These are phyloP conservation scores for Pyrochroa serraticornis DNA, from an alignment of 2,888 invertebrate species.

Conservation along the genomic window DNA sequence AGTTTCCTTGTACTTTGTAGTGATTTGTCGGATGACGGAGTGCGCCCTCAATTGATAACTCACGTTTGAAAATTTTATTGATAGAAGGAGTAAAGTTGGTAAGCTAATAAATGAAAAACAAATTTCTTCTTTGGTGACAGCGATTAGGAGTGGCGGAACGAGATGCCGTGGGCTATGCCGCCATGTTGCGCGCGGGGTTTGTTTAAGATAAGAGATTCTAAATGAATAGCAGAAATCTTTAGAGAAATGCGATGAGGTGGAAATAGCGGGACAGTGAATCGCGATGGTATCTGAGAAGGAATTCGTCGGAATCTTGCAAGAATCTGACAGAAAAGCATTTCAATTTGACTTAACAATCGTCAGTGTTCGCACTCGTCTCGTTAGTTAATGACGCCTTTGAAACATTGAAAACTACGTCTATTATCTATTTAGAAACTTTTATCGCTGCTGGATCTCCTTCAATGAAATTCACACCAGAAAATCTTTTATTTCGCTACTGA, in stretches of 20 bases:
- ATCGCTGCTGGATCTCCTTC: constrained; percentile 3
- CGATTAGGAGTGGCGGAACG: constrained; percentile 32
- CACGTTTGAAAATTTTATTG: background rate
- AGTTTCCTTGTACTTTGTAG: too few species aligned
- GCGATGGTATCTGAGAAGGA: constrained; percentile 43
- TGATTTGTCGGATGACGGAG: too few species aligned
- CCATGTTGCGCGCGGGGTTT: constrained; percentile 38
- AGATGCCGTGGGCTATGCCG: constrained; percentile 26
- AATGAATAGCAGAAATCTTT: constrained; percentile 48
- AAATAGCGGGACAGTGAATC: constrained; percentile 46
- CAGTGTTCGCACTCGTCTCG: constrained; percentile 37
- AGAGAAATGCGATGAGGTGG: constrained; percentile 46
- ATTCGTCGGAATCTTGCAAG: constrained; percentile 39
- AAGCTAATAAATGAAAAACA: constrained; percentile 34
- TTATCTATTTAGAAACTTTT: constrained; percentile 30
- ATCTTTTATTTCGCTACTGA: background rate
- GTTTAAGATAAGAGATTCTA: constrained; percentile 47
- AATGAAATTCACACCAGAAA: background rate
- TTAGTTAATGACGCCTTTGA: constrained; percentile 39
- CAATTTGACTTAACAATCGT: constrained; percentile 42
- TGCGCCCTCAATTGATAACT: background rate
- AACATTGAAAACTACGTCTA: constrained; percentile 35
- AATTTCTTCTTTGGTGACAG: constrained; percentile 34
- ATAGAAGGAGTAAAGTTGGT: background rate
- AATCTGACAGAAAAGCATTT: constrained; percentile 42